Conservation (phyloP, 2,888 invertebrate genomes). For the Rhamnusium bicolor region DNA sequence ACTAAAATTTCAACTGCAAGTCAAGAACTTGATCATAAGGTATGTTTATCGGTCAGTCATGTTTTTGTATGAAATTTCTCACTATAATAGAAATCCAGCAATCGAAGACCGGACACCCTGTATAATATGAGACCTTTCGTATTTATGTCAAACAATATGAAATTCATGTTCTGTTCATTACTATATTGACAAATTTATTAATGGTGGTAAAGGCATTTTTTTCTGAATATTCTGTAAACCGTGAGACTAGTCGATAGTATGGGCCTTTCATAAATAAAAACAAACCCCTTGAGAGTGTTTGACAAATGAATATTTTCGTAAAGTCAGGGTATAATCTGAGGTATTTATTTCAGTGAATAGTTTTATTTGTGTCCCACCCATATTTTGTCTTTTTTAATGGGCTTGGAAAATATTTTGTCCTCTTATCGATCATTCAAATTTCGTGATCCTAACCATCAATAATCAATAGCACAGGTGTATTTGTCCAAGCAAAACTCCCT, state of each 20-base stretch:
- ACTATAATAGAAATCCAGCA: too few species aligned
- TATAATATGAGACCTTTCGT: too few species aligned
- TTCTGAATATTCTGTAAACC: too few species aligned
- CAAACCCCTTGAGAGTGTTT: background rate
- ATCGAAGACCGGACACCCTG: too few species aligned
- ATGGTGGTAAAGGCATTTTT: too few species aligned
- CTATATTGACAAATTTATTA: too few species aligned
- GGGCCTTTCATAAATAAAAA: background rate
- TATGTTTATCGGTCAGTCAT: too few species aligned
- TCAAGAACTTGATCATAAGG: too few species aligned
- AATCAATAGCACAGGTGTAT: conserved; percentile 52
- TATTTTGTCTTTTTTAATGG: conserved; percentile 22
- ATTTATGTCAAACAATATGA: too few species aligned
- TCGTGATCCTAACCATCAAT: conserved; percentile 53
- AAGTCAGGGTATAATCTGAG: background rate
- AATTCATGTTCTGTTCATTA: too few species aligned
- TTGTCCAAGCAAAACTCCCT: conserved; percentile 51
- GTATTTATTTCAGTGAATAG: background rate
- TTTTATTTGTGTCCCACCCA: conserved; percentile 2
- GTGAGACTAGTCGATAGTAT: background rate
- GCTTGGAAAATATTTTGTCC: conserved; percentile 19
- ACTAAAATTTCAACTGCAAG: too few species aligned
- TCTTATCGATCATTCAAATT: conserved; percentile 51
- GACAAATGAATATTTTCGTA: background rate
- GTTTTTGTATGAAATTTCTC: too few species aligned